Conservation (phyloP, 2,888 invertebrate genomes). For the Drosophila rubida region DNA sequence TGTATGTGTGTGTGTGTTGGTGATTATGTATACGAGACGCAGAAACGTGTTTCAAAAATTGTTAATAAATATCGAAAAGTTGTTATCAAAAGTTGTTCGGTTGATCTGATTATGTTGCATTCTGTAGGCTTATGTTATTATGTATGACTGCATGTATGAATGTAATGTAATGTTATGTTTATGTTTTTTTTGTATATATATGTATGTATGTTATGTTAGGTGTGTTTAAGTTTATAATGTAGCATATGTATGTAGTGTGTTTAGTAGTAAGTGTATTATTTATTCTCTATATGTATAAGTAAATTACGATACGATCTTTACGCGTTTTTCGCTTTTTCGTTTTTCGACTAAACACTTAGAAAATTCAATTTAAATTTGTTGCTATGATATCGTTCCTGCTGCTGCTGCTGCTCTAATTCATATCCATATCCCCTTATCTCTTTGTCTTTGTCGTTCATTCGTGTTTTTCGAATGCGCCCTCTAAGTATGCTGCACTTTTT, state of each 20-base stretch:
- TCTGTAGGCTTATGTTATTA: slow-evolving; percentile 68
- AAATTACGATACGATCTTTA: slow-evolving; percentile 45
- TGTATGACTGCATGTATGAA: slow-evolving; percentile 53
- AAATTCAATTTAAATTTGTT: slow-evolving; percentile 72
- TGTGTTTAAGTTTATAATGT: slow-evolving; percentile 40
- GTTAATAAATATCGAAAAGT: slow-evolving; percentile 61
- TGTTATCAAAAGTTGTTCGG: slow-evolving; percentile 61
- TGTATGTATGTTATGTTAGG: slow-evolving; percentile 42
- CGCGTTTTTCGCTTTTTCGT: too few relatives aligned
- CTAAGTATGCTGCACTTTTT: slow-evolving; percentile 54
- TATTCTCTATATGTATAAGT: slow-evolving; percentile 46
- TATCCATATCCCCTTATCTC: slow-evolving; percentile 2
- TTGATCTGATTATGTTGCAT: slow-evolving; percentile 69
- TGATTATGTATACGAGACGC: slow-evolving; percentile 71
- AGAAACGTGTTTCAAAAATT: slow-evolving; percentile 66
- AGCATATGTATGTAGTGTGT: slow-evolving; percentile 36
- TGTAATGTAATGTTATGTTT: slow-evolving; percentile 27
- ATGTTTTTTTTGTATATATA: slow-evolving; percentile 32
- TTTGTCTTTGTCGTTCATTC: neutral
- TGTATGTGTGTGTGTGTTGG: slow-evolving; percentile 8
- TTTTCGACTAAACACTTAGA: slow-evolving; percentile 76
- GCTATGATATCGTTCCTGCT: slow-evolving; percentile 47
- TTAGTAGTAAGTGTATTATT: slow-evolving; percentile 53
- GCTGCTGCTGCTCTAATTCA: neutral
- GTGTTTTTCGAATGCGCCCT: slow-evolving; percentile 33